phyloP scores from a whole-genome alignment of 1,140 invertebrate genomes.

The Cydia amplana region DNA sequence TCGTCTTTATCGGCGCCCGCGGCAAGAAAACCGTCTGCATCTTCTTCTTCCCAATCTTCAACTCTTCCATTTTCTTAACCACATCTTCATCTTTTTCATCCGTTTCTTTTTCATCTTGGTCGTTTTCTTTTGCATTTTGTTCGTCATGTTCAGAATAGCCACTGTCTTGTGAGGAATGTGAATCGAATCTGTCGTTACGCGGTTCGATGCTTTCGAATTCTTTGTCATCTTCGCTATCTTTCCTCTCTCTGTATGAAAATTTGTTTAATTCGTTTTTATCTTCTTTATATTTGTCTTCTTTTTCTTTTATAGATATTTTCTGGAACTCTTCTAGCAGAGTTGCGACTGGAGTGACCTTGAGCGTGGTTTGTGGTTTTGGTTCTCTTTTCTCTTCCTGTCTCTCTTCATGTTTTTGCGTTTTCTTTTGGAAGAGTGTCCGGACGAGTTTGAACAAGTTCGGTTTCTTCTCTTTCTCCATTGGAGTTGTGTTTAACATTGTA shows the following conservation, averaged over 20 bases:
- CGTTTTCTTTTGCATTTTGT: background rate
- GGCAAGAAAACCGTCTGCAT: conserved; percentile 44
- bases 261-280: background rate
- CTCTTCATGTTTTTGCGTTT: background rate
- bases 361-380: background rate
- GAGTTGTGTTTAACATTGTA: conserved; percentile 3
- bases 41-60: conserved; percentile 49
- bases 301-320: conserved; percentile 14
- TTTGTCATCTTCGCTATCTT: background rate
- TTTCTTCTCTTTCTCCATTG: conserved; percentile 28
- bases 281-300: background rate
- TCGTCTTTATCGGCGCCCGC: conserved; percentile 43
- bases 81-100: conserved; percentile 38
- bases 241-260: background rate
- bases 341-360: conserved; percentile 20
- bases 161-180: conserved; percentile 64
- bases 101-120: conserved; percentile 29
- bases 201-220: conserved; percentile 48
- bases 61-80: conserved; percentile 40
- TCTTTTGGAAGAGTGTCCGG: conserved; percentile 17
- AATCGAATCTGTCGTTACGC: conserved; percentile 48
- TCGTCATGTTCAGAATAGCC: conserved; percentile 50
- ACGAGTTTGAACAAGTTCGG: conserved; percentile 4
- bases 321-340: conserved; percentile 18
- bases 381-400: background rate